Evolutionary conservation across 2,113 vertebrate species (phyloP), one percentile per base, ranked within the genome.

Genomic region (Sturnus vulgaris): DNA sequence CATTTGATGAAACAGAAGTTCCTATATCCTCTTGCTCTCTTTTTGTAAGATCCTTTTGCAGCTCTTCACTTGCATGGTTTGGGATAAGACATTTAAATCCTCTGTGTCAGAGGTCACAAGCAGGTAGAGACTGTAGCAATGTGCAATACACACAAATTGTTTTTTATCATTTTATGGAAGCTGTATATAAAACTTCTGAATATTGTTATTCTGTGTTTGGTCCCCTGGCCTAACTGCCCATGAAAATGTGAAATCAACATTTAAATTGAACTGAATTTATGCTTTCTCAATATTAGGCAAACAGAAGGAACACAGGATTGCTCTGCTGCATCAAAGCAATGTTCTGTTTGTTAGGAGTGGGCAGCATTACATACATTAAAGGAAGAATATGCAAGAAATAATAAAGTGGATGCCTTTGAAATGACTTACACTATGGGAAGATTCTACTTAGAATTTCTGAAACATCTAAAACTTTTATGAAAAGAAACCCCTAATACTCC

Each of bases 211-310:
- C 80, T 83, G 24, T 20, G 17, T 61, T 92, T 84, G 24, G 64
- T 92, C 88, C 52, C 57, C 28, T 60, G 72, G 69, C 60, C 61
- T 86, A 95, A 81, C 52, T 90, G 60, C 44, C 69, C 53, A 53
- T 39, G 92, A 86, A 92, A 92, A 96, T 39, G 19, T 46, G 63
- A 95, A 86, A 95, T 75, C 79, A 90, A 35, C 82, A 66, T 53
- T 84, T 68, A 79, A 68, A 90, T 33, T 57, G 31, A 88, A 90
- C 59, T 68, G 15, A 82, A 57, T 76, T 69, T 53, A 53, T 72
- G 52, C 31, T 65, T 68, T 79, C 64, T 66, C 69, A 15, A 9
- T 84, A 60, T 66, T 21, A 73, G 52, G 59, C 68, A 81, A 86
- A 95, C 10, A 75, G 75, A 63, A 92, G 56, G 69, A 92, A 81